phyloP scores from a whole-genome alignment of 2,888 invertebrate species.

The Zygothrica quintamaculata region DNA sequence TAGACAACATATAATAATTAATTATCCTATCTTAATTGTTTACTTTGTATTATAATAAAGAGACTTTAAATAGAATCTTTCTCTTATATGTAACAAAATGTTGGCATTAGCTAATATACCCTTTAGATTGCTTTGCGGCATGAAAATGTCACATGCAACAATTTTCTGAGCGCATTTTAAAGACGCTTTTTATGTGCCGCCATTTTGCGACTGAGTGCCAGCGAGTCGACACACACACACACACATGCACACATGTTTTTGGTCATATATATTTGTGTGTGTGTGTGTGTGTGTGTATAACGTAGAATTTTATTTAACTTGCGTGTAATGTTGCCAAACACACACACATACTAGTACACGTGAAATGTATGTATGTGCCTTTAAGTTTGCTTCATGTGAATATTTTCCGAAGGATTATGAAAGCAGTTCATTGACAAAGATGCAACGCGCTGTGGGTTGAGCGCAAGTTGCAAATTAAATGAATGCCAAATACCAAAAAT shows the following conservation, averaged over 20 bases:
- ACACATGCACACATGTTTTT: conserved; percentile 6
- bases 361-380: conserved; percentile 46
- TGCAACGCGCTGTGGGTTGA: neutral
- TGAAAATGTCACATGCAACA: conserved; percentile 76
- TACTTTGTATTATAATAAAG: neutral
- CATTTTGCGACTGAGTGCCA: conserved; percentile 69
- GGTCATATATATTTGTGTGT: conserved; percentile 9
- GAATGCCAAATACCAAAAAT: conserved; percentile 45
- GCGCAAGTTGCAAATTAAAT: conserved; percentile 48
- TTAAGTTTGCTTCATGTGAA: conserved; percentile 40
- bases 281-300: conserved; percentile 24
- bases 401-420: conserved; percentile 49
- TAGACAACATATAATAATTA: too few relatives aligned
- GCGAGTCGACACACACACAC: conserved; percentile 17
- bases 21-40: too few relatives aligned
- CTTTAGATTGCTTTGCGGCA: neutral
- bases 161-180: conserved; percentile 75
- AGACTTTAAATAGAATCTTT: neutral
- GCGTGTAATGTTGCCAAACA: conserved; percentile 64
- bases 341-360: conserved; percentile 40
- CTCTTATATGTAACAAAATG: conserved; percentile 5
- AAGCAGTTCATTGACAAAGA: conserved; percentile 43
- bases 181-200: conserved; percentile 70
- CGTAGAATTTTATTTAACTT: conserved; percentile 71
- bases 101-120: neutral